A percentile compares a stretch with the other conserved stretches of the same genome.
Evolutionary conservation across 2,797 vertebrate species (phyloP).

Genomic region (Cyclopterus lumpus): DNA sequence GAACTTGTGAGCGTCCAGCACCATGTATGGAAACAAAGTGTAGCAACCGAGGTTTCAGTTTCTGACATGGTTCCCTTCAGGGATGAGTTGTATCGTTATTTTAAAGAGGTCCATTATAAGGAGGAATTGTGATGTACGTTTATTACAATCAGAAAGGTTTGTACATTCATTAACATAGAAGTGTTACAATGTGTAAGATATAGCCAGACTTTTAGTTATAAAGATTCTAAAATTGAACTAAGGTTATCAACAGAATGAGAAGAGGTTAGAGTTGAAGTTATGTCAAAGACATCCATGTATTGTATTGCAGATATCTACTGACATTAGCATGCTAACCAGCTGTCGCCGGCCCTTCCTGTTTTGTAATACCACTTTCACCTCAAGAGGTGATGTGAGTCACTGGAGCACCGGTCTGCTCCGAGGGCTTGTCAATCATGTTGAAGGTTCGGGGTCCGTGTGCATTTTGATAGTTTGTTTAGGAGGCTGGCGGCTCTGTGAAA

Average conservation of each 20-base stretch:
- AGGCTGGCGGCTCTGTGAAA: too few species aligned
- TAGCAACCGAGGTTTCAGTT: slow-evolving; percentile 27
- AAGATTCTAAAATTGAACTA: background rate
- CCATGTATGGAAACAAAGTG: slow-evolving; percentile 25
- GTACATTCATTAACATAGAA: background rate
- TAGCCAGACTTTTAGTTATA: background rate
- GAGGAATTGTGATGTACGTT: background rate
- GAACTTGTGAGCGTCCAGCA: background rate
- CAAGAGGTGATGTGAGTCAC: background rate
- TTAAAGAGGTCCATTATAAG: background rate
- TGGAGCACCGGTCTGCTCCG: background rate
- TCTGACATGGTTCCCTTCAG: slow-evolving; percentile 1
- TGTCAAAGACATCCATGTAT: too few species aligned
- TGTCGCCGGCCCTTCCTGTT: background rate
- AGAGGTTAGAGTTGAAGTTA: background rate
- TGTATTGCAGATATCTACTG: background rate
- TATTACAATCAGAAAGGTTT: background rate
- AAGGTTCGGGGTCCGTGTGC: background rate
- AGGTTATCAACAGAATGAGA: background rate
- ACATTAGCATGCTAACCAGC: background rate
- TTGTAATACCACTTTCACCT: background rate
- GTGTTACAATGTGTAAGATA: background rate
- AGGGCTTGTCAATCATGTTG: background rate
- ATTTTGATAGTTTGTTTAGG: background rate
- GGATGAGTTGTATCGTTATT: background rate